Base-by-base conservation (phyloP, 2,888 invertebrate species). In the Hyalella azteca region DNA sequence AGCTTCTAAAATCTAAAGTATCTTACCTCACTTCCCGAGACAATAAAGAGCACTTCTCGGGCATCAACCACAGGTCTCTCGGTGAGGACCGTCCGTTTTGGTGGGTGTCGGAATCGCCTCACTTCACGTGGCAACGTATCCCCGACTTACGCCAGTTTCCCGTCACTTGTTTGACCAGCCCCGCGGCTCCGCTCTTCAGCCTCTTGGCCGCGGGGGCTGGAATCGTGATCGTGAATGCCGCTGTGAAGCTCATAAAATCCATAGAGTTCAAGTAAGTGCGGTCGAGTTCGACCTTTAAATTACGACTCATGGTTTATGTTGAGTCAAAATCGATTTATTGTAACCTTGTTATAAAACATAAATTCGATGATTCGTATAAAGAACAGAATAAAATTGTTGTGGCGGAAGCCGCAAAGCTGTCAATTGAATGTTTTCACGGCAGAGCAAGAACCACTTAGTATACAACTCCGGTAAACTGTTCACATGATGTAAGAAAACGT, bases 31-130 rank as follows among this genome's bases (percentile, higher is more conserved):
- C n/a, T n/a, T n/a, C n/a, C n/a, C n/a, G n/a, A n/a, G n/a, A n/a
- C n/a, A n/a, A n/a, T n/a, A n/a, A n/a, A n/a, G n/a, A n/a, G n/a
- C n/a, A n/a, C n/a, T n/a, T n/a, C n/a, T n/a, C n/a, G n/a, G n/a
- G n/a, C n/a, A n/a, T 48, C 48, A 48, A 15, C 15, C n/a, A 7
- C 26, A 75, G 75, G 75, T 11, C 45, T 11, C 29, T 75, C 19
- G 75, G 75, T 45, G 75, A 75, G 45, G 75, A 75, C 45, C 36
- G 75, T 2, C 75, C 75, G 1, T 75, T 26, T 39, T 75, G 75
- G 75, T 75, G 75, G 75, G 75, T 75, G 2, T 41, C 40, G 22
- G 75, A 75, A 19, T 75, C 75, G 5, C 7, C 26, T 5, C 26
- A 26, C 0, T 75, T 2, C 22, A n/a, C n/a, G 11, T 40, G 45